These are phyloP conservation scores for Agonopterix heracliana DNA, from an alignment of 2,888 invertebrate species.

Conservation along the genomic window DNA sequence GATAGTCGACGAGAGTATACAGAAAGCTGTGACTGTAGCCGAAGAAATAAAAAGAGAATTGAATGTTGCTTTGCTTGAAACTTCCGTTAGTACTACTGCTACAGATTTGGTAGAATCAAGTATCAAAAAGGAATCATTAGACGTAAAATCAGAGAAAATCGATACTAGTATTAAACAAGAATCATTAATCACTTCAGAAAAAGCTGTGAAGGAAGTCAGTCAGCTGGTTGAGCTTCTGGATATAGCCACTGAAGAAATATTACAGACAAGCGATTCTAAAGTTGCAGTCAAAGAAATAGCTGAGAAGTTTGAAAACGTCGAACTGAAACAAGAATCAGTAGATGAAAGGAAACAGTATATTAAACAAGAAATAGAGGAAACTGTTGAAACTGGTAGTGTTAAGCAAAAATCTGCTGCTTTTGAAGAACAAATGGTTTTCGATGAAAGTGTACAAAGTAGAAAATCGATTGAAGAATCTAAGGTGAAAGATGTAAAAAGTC, in stretches of 20 bases:
- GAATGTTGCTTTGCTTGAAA: slow-evolving; percentile 29
- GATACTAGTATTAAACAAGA: slow-evolving; percentile 7
- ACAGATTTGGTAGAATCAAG: slow-evolving; percentile 2
- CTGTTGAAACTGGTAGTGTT: slow-evolving; percentile 28
- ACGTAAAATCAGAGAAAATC: slow-evolving; percentile 11
- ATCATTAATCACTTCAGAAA: neutral
- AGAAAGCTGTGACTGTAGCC: slow-evolving; percentile 48
- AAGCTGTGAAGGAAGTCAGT: slow-evolving; percentile 9
- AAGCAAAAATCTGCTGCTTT: slow-evolving; percentile 25
- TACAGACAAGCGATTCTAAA: slow-evolving; percentile 15
- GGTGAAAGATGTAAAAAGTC: neutral
- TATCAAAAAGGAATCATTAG: too few relatives aligned
- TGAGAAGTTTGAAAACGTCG: slow-evolving; percentile 15
- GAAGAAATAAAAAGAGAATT: slow-evolving; percentile 53
- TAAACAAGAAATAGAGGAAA: slow-evolving; percentile 29
- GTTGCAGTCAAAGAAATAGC: slow-evolving; percentile 20
- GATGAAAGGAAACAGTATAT: slow-evolving; percentile 26
- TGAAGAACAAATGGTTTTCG: slow-evolving; percentile 11
- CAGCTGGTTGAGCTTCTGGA: slow-evolving; percentile 18
- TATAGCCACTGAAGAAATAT: slow-evolving; percentile 19
- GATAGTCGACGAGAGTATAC: slow-evolving; percentile 52
- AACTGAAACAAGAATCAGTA: slow-evolving; percentile 15
- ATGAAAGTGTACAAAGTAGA: slow-evolving; percentile 1
- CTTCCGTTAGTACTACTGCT: neutral
- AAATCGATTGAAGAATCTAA: slow-evolving; percentile 3